phyloP scores from a whole-genome alignment of 2,888 invertebrate genomes.

The Volucella inanis region DNA sequence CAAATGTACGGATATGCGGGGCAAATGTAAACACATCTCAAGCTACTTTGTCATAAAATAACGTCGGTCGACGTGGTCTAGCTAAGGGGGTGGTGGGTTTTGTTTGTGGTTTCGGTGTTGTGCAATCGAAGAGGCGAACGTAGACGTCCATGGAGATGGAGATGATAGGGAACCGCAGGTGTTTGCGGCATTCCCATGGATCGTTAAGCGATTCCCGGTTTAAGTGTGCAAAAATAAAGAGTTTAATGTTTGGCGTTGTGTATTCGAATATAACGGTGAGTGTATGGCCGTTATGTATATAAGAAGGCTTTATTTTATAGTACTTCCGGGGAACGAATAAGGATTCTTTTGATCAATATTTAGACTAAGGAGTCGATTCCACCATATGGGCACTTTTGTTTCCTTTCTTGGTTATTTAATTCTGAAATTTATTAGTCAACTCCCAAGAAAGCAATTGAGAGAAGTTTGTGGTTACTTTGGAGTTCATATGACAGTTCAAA shows the following conservation, averaged over 20 bases:
- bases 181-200: conserved; percentile 66
- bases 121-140: conserved; percentile 15
- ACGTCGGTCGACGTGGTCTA: conserved; percentile 31
- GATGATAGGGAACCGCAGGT: conserved; percentile 59
- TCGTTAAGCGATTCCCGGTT: conserved; percentile 67
- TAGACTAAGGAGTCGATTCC: conserved; percentile 1
- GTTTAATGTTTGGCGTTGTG: conserved; percentile 46
- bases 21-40: conserved; percentile 67
- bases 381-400: conserved; percentile 9
- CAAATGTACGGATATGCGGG: conserved; percentile 44
- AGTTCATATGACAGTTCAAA: too few species aligned
- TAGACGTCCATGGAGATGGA: conserved; percentile 18
- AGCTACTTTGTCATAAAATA: conserved; percentile 73
- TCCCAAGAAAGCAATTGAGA: background rate
- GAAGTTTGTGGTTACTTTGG: too few species aligned
- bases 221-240: conserved; percentile 54
- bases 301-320: conserved; percentile 12
- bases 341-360: conserved; percentile 20
- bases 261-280: background rate
- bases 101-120: background rate
- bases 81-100: conserved; percentile 10
- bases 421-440: background rate
- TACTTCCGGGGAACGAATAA: background rate
- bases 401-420: background rate
- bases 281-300: background rate